phyloP scores from a whole-genome alignment of 2,113 vertebrate genomes.

The Microcebus tavaratra region DNA sequence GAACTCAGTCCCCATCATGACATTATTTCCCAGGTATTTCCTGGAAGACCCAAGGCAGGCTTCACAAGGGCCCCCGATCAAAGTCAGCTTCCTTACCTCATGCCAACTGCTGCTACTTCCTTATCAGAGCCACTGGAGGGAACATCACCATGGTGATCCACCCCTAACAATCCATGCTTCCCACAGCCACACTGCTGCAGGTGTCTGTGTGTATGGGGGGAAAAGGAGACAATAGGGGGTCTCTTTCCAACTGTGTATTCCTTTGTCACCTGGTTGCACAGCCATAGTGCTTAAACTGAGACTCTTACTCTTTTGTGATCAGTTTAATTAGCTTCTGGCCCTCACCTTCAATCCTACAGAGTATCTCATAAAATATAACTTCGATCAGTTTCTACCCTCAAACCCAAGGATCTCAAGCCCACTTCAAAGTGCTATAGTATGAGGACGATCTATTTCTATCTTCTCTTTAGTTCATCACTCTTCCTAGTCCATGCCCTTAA shows the following conservation, averaged over 20 bases:
- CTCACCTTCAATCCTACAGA: background rate
- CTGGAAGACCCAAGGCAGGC: background rate
- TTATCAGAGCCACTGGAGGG: too few species aligned
- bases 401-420: background rate
- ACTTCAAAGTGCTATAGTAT: background rate
- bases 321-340: background rate
- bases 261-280: background rate
- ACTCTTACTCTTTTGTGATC: background rate
- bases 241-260: background rate
- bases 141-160: background rate
- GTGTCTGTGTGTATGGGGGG: background rate
- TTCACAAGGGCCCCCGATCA: background rate
- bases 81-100: background rate
- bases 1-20: background rate
- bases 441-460: fast-evolving
- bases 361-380: background rate
- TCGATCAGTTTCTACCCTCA: background rate
- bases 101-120: background rate
- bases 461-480: background rate
- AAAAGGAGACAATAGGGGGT: too few species aligned
- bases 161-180: too few species aligned
- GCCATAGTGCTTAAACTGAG: background rate
- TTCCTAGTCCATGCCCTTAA: background rate
- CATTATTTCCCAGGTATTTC: background rate
- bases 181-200: background rate